These are phyloP conservation scores for Sarcophilus harrisii DNA, from an alignment of 2,797 vertebrate species.

Conservation along the genomic window DNA sequence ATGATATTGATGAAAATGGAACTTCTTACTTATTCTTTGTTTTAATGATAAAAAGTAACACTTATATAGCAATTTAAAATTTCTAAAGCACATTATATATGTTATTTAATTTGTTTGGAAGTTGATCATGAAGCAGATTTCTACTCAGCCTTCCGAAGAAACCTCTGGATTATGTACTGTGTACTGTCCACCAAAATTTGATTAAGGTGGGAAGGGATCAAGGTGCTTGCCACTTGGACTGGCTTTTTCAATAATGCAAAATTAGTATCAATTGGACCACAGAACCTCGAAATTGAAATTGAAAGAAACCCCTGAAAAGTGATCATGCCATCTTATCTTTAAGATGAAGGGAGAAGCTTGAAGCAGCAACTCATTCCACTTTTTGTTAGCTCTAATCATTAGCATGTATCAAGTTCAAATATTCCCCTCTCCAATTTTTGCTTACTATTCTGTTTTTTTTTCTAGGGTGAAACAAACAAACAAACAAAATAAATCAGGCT, in stretches of 20 bases:
- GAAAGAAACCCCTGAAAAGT: background rate
- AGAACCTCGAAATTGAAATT: background rate
- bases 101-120: background rate
- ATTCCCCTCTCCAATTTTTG: background rate
- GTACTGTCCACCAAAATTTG: background rate
- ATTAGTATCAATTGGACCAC: background rate
- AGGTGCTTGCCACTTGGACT: background rate
- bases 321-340: background rate
- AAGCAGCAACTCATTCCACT: background rate
- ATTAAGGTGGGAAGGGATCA: background rate
- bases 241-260: background rate
- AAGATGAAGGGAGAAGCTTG: background rate
- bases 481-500: background rate
- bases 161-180: background rate
- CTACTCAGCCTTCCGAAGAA: background rate
- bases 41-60: background rate
- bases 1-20: background rate
- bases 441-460: background rate
- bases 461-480: background rate
- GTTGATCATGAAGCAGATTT: background rate
- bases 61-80: background rate
- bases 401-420: background rate
- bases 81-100: background rate
- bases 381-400: background rate
- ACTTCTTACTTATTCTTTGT: conserved; percentile 11